Base-by-base conservation (phyloP, 2,797 vertebrate genomes). In the Decapterus maruadsi region DNA sequence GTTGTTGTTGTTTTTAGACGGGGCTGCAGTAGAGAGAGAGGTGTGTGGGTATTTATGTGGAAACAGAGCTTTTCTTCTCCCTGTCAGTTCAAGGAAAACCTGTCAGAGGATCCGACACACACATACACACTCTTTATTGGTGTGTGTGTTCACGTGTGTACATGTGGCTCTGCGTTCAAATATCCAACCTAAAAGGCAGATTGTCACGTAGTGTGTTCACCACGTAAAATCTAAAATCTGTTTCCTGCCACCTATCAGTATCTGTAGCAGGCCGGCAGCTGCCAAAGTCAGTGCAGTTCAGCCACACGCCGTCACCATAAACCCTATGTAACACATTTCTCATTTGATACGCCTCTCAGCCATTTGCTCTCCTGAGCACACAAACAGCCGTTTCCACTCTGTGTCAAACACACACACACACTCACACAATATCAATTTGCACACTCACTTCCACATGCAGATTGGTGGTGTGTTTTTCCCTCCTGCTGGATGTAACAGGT, bases 311-410 rank as follows among this genome's bases (percentile, higher is more conserved):
- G 78, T 76, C 91, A 93, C 85, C 89, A 63, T 88, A 91, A 92
- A 91, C 84, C 87, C 89, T 59, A 85, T 89, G 85, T 89, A 93
- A 90, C 90, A 91, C 91, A 90, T 90, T 89, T 87, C 81, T 86
- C 87, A 90, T 93, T 92, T 72, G 89, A 83, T 88, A 84, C 69
- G 85, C 85, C 84, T 86, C 85, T 81, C 78, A 72, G 78, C 81
- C 89, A 85, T 87, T 87, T 87, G 85, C 87, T 82, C 83, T 82
- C 80, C 50, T 55, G 84, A 77, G 83, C 81, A 68, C 78, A 87
- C 77, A 60, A 71, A 78, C 75, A 76, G 79, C 72, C 26, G 8
- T 82, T 83, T 81, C 61, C 48, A 51, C 43, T 51, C 68, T 19
- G 58, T 20, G 50, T 13, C 6, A 26, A 26, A 8, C 22, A 67